These are phyloP conservation scores for Zosterops hypoxanthus DNA, from an alignment of 2,113 vertebrate species.

Conservation along the genomic window DNA sequence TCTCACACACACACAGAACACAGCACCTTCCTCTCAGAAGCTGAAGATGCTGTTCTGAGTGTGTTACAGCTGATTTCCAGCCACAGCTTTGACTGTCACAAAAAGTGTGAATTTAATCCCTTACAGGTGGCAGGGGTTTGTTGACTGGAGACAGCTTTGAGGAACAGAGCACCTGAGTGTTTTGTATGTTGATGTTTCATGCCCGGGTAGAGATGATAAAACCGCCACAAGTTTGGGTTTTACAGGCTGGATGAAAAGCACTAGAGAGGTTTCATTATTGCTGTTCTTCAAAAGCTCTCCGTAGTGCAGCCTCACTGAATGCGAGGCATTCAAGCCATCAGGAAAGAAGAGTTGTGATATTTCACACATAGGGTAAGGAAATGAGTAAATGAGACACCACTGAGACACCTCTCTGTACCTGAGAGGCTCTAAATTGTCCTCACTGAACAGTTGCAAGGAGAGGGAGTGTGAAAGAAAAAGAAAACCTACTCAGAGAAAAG, in stretches of 20 bases:
- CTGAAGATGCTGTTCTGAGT: background rate
- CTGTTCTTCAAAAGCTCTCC: constrained; percentile 30
- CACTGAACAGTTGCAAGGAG: background rate
- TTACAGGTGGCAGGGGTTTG: background rate
- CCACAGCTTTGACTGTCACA: background rate
- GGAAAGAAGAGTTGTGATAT: background rate
- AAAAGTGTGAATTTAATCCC: constrained; percentile 6
- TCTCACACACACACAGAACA: background rate
- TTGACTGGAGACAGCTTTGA: constrained; percentile 46
- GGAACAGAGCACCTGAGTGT: background rate
- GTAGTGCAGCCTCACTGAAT: background rate
- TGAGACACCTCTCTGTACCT: background rate
- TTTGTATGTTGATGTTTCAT: constrained; percentile 41
- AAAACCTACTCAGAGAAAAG: background rate
- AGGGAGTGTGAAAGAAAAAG: background rate
- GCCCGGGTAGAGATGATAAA: background rate
- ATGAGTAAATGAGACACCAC: background rate
- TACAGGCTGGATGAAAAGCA: constrained; percentile 7
- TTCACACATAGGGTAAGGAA: background rate
- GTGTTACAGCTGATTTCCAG: background rate
- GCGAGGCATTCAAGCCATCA: background rate
- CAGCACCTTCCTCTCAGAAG: background rate
- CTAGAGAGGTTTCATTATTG: constrained; percentile 19
- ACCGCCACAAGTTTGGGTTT: background rate
- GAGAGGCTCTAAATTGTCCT: background rate